phyloP scores from a whole-genome alignment of 2,113 vertebrate species.

The Alaudala cheleensis region DNA sequence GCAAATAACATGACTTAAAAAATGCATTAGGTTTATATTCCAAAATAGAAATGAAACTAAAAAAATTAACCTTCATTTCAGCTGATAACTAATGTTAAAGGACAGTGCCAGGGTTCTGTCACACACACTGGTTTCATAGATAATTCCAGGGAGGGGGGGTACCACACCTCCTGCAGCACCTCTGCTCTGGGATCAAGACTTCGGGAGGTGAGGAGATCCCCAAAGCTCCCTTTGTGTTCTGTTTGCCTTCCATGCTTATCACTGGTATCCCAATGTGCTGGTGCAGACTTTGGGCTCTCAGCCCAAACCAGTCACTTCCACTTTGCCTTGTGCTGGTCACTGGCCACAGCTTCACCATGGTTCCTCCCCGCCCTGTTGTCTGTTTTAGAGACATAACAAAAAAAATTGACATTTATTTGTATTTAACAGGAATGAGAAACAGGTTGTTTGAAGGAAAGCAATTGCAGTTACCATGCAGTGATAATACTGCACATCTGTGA shows the following conservation, averaged over 20 bases:
- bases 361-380: neutral
- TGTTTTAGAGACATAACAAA: neutral
- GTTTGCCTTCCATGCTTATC: fast-evolving
- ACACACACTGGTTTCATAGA: neutral
- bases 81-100: neutral
- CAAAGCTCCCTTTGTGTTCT: neutral
- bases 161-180: neutral
- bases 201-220: neutral
- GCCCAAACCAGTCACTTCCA: neutral
- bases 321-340: neutral
- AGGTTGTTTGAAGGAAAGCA: neutral
- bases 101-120: neutral
- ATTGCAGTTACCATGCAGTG: neutral
- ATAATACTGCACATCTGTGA: neutral
- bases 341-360: neutral
- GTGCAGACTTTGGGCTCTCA: neutral
- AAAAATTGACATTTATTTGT: neutral
- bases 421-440: neutral
- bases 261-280: fast-evolving
- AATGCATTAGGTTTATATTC: neutral
- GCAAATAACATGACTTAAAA: neutral
- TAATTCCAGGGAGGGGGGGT: neutral
- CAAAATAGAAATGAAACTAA: neutral
- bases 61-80: neutral
- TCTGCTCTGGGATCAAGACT: neutral